Base-by-base conservation (phyloP, 30 jellyfish, hydroid and myxozoan genomes). In the Rhopilema esculentum region DNA sequence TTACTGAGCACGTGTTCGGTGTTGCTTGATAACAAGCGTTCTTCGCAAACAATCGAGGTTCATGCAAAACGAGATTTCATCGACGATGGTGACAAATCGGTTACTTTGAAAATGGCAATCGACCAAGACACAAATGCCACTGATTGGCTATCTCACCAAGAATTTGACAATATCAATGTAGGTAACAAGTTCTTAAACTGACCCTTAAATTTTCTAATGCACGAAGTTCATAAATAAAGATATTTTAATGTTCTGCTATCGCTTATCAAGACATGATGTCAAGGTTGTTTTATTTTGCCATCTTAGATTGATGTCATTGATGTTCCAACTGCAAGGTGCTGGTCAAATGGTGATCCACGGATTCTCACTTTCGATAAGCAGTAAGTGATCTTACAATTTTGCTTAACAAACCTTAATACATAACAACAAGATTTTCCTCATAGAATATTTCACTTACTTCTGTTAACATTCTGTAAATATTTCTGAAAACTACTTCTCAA, bases 1-100 rank as follows among this genome's bases (percentile, higher is more conserved):
- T 48, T 91, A 25, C 67, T 91, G 8, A 96, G 77, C 69, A 63
- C 51, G 26, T 91, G 97, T 49, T 75, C 92, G 2, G 26, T 91
- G 69, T 48, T 31, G n/a, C 84, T 91, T 75, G 77, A 84, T 65
- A 75, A 75, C 8, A 83, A 91, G 52, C 83, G 66, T 15, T 30
- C 26, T 26, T 66, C 90, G 0, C 92, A 78, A 20, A 84, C 96
- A 25, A 88, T 61, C 1, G 90, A 72, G 62, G 68, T 80, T 21
- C 22, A n/a, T 63, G 82, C 90, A 27, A 80, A 69, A 22, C 32
- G 57, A 32, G 83, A 80, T 40, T 80, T 80, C 68, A 49, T 80
- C 20, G 67, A 62, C n/a, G 83, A 80, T 62, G 90, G 90, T 6
- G 20, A 80, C 33, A 66, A 24, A 27, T 27, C 27, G 9, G 83